Evolutionary conservation across 2,113 vertebrate genomes (phyloP), one percentile per base, ranked within the genome.

Genomic region (Gadus macrocephalus): DNA sequence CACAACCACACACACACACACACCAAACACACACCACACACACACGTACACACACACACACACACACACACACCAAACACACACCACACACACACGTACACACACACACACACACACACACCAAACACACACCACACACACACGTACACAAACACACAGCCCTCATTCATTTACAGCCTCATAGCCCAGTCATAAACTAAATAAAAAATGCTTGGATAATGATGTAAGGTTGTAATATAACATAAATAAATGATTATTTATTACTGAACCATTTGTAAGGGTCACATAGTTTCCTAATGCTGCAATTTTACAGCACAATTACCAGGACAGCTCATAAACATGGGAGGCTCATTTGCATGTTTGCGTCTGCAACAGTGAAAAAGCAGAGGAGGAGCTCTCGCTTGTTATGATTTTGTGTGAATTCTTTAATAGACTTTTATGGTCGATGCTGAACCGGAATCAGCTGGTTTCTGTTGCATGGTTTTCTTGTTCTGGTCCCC

Each of bases 401-500:
- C 42, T 49, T 49, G 42, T 49, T 49, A 9, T 49, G 42, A 11
- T 49, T 9, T 49, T 49, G 42, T 49, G 42, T 49, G 8, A 14
- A 11, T 49, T 9, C 12, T 49, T 49, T 49, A 49, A 49, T 49
- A 9, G 42, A 49, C 42, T 35, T 35, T 35, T 35, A 35, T 35
- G 31, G 31, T 91, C 90, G 83, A 90, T 79, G 81, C 86, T 91
- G 89, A 92, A 92, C 91, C 92, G 89, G 91, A 93, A 93, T 93
- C 89, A 91, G 90, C 92, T 89, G 88, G 85, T 77, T 86, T 76
- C 69, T 78, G 72, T 25, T 25, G 25, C 2, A 25, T 25, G 25
- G 25, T 58, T 58, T 16, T n/a, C 55, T n/a, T 90, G 90, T 93
- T 94, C 90, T 85, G 90, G 90, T 25, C 2, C 25, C 25, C 89